Evolutionary conservation across 2,888 invertebrate species (phyloP), one percentile per base, ranked within the genome.

Genomic region (Sicus ferrugineus): DNA sequence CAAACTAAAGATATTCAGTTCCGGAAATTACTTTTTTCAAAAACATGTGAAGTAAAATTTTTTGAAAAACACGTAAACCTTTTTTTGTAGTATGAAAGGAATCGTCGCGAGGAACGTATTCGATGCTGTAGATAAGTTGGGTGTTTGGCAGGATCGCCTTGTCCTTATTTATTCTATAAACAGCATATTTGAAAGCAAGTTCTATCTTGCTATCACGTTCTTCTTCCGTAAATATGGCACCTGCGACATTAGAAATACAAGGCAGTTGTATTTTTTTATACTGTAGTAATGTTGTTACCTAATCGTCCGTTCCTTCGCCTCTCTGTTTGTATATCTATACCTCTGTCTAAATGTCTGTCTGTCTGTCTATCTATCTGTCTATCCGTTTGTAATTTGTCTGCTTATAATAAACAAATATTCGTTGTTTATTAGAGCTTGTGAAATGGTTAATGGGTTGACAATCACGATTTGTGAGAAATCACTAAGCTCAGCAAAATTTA

Each of bases 141-240:
- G 93, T 94, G 79, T 95, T 93, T 0, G 96, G 93, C 68, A 97
- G 87, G 19, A 97, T 87, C 72, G 88, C 89, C 68, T 92, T 89
- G 79, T 96, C 95, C 80, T 95, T 93, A 87, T 97, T 97, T 80
- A 97, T 94, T 75, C 93, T 90, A 86, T 96, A 95, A 16, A 97
- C 94, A 7, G 97, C 96, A 87, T 96, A 96, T 81, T 96, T 96
- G 87, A 97, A 97, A 1, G 97, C 96, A 75, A 95, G 87, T 85
- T 96, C 96, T 0, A 93, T 90, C 73, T 93, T 93, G 75, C 93
- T 93, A 75, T 94, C 94, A 73, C 92, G 91, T 73, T 94, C 92
- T 78, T 97, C 95, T 80, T 95, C 95, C 0, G 94, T 93, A 86
- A 97, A 96, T 75, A 97, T 92, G 54, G 96, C 96, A 80, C 96